phyloP scores from a whole-genome alignment of 2,797 vertebrate genomes.

The Crypturellus tataupa region DNA sequence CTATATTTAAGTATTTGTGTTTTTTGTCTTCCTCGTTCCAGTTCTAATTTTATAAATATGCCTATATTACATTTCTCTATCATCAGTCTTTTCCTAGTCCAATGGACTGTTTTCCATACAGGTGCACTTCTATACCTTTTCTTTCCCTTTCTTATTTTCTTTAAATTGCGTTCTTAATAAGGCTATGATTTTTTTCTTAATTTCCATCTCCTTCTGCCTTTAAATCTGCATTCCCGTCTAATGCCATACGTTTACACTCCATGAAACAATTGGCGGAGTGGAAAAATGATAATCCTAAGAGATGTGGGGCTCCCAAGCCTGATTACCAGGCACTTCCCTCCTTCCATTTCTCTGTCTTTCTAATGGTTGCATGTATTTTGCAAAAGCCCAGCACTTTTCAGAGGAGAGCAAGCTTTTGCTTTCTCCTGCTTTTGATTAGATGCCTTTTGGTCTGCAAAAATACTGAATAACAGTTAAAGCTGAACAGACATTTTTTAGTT shows the following conservation, averaged over 20 bases:
- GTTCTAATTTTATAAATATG: not conserved
- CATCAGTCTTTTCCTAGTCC: not conserved
- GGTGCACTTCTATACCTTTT: rapidly evolving
- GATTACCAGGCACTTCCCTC: not conserved
- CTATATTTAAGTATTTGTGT: not conserved
- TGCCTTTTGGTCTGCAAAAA: not conserved
- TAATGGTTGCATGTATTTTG: rapidly evolving
- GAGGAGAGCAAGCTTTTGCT: not conserved
- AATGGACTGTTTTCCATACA: not conserved
- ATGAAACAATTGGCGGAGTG: not conserved
- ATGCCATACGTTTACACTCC: rapidly evolving
- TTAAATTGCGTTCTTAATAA: not conserved
- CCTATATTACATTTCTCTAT: not conserved
- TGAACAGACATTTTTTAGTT: not conserved
- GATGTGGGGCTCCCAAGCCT: not conserved
- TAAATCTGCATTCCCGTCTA: not conserved
- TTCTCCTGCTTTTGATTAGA: not conserved
- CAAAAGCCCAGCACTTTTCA: not conserved
- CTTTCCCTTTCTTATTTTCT: not conserved
- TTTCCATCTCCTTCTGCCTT: not conserved
- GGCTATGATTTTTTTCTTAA: not conserved
- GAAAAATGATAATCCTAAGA: not conserved
- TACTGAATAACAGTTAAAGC: rapidly evolving
- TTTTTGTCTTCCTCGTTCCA: not conserved
- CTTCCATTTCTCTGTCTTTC: not conserved